Evolutionary conservation across 2,113 vertebrate genomes (phyloP).

Genomic region (Campylorhamphus procurvoides): DNA sequence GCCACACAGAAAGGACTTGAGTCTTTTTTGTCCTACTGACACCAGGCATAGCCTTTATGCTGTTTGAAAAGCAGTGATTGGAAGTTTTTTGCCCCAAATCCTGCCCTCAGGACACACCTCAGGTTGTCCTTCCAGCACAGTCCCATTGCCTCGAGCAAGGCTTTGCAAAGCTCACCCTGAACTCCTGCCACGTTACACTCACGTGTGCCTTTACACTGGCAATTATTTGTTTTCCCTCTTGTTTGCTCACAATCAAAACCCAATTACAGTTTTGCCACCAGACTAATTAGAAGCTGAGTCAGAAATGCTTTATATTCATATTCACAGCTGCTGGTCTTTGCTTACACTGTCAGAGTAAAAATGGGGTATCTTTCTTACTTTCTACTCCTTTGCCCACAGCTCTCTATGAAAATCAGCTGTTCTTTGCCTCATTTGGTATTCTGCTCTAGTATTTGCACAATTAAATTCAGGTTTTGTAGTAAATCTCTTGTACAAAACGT

Average conservation of each 20-base stretch:
- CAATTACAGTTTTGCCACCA: conserved; percentile 5
- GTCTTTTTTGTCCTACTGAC: neutral
- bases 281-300: neutral
- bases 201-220: neutral
- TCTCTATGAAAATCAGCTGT: neutral
- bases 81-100: neutral
- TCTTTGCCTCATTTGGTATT: neutral
- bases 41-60: neutral
- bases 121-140: neutral
- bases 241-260: conserved; percentile 7
- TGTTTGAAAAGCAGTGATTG: neutral
- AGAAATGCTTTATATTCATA: neutral
- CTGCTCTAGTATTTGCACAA: neutral
- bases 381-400: neutral
- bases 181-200: neutral
- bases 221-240: neutral
- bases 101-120: neutral
- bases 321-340: neutral
- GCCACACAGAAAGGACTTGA: neutral
- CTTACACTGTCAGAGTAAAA: neutral
- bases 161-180: neutral
- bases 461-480: conserved; percentile 15
- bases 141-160: neutral
- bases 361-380: neutral
- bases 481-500: neutral